Evolutionary conservation across 2,888 invertebrate species (phyloP).

Genomic region (Rhorus exstirpatorius): DNA sequence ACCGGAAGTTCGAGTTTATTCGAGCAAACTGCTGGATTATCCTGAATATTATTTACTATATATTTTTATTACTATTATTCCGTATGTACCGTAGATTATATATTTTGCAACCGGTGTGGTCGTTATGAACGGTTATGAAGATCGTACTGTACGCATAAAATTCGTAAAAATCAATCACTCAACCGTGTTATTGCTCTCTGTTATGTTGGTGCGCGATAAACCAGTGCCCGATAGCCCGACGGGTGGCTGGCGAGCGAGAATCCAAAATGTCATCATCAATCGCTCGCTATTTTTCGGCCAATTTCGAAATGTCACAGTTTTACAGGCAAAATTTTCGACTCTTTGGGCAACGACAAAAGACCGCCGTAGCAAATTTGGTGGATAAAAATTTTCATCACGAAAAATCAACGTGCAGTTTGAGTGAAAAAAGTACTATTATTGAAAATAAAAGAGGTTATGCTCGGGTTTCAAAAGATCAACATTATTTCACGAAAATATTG

Average conservation of each 20-base stretch:
- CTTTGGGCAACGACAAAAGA: slow-evolving; percentile 9
- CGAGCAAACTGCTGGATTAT: too few relatives aligned
- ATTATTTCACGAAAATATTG: not conserved
- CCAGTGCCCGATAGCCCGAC: too few relatives aligned
- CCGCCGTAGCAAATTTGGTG: not conserved
- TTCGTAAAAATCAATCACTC: too few relatives aligned
- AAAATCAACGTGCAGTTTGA: slow-evolving; percentile 25
- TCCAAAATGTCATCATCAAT: slow-evolving; percentile 41
- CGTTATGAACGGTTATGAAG: too few relatives aligned
- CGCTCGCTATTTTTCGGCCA: slow-evolving; percentile 27
- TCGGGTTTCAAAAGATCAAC: slow-evolving; percentile 29
- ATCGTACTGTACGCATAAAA: too few relatives aligned
- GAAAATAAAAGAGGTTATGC: slow-evolving; percentile 77
- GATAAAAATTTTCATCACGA: slow-evolving; percentile 49
- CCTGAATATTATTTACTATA: too few relatives aligned
- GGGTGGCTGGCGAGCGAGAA: slow-evolving; percentile 1
- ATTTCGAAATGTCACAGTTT: slow-evolving; percentile 76
- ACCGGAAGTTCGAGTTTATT: too few relatives aligned
- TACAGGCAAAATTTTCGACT: slow-evolving; percentile 68
- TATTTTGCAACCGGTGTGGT: too few relatives aligned
- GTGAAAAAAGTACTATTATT: slow-evolving; percentile 46
- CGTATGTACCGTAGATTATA: too few relatives aligned
- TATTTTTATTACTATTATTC: too few relatives aligned
- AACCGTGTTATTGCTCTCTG: too few relatives aligned
- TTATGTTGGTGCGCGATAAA: too few relatives aligned